Base-by-base conservation (phyloP, 1,140 invertebrate genomes). In the Geopemphigus sp. region DNA sequence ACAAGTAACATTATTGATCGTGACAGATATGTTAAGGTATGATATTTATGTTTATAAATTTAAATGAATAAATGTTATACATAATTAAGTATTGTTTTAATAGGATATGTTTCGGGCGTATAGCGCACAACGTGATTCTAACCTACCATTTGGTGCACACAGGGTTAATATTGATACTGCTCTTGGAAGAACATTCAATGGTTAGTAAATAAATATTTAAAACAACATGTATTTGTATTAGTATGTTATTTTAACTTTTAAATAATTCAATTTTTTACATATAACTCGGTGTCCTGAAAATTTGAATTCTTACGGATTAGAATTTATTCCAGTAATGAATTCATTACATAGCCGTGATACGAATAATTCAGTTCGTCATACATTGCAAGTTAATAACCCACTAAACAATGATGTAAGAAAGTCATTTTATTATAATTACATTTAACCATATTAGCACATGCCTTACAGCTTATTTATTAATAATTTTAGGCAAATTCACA, bases 1-100 rank as follows among this genome's bases (percentile, higher is more conserved):
- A 95, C 93, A 11, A 95, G 96, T 84, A 94, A 96, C 86, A 93
- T 94, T 12, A 93, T 93, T 3, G 85, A 96, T 95, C 87, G 87
- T 97, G 72, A 91, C 93, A 22, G 92, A n/a, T n/a, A n/a, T n/a
- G n/a, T 92, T 81, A 95, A 95, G 86, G 89, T 90, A 85, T 57
- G 47, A 10, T 32, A 15, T 50, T 50, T 1, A n/a, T 50, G 5
- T 12, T 12, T 50, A 50, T 50, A 12, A 50, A 39, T 39, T 39
- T 4, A 39, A 39, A 39, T 39, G 3, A 39, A 39, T 39, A 4
- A 39, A 39, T 39, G 3, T 64, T 32, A 8, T 64, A 64, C 32
- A 39, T 32, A 32, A n/a, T n/a, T 29, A 17, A n/a, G n/a, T n/a
- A n/a, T 39, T 45, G 22, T 45, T n/a, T 53, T 57, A 15, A 76